Conservation (phyloP, 1,140 invertebrate species). For the Cotesia vestalis region DNA sequence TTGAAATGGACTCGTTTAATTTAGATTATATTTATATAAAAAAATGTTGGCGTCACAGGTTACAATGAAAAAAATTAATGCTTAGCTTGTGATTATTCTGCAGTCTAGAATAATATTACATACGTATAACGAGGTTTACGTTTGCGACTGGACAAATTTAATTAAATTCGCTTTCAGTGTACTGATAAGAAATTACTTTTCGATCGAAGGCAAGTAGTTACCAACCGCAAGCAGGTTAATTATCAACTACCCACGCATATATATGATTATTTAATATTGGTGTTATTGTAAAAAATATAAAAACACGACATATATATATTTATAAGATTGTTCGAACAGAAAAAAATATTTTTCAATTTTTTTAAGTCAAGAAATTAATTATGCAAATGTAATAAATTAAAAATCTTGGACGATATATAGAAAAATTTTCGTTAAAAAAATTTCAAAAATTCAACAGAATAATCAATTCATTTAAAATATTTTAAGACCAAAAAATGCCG, state of each 20-base stretch:
- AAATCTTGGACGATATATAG: no score
- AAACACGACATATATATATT: background rate
- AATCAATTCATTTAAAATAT: no score
- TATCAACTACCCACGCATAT: background rate
- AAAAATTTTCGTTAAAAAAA: no score
- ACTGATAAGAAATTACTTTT: slow-evolving; percentile 52
- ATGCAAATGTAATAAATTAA: no score
- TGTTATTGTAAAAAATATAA: background rate
- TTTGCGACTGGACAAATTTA: slow-evolving; percentile 44
- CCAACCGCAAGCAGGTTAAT: background rate
- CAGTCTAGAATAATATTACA: slow-evolving; percentile 28
- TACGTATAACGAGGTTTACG: slow-evolving; percentile 42
- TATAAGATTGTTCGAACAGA: no score
- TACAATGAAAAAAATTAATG: slow-evolving; percentile 5
- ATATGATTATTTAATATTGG: background rate
- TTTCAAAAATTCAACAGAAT: no score
- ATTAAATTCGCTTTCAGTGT: slow-evolving; percentile 51
- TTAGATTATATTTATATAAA: slow-evolving; percentile 3
- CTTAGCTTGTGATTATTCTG: background rate
- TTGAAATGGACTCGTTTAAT: background rate
- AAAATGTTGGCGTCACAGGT: background rate
- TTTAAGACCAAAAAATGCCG: no score
- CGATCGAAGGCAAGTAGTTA: slow-evolving; percentile 31
- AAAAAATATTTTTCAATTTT: no score
- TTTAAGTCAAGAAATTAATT: no score